Conservation (phyloP, 2,113 vertebrate genomes). For the Varanus salvator region DNA sequence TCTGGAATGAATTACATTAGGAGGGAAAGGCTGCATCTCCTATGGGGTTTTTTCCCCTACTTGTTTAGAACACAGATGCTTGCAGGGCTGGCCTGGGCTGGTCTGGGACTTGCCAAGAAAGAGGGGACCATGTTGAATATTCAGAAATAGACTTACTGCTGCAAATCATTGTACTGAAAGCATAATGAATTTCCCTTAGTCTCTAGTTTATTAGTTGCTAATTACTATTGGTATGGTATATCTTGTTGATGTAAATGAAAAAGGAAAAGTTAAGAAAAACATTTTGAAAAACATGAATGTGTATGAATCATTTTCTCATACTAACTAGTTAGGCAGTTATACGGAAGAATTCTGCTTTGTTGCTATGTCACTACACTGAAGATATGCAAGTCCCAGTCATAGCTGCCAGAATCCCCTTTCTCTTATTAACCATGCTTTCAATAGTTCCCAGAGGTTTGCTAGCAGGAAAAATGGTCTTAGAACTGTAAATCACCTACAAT, state of each 20-base stretch:
- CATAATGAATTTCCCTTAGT: not conserved
- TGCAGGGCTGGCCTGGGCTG: not conserved
- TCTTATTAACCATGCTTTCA: not conserved
- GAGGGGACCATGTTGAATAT: not conserved
- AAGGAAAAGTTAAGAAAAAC: not conserved
- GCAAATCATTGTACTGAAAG: not conserved
- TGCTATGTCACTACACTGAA: slow-evolving; percentile 46
- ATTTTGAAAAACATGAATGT: not conserved
- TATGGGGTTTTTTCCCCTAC: not conserved
- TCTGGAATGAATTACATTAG: not conserved
- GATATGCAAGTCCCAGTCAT: slow-evolving; percentile 38
- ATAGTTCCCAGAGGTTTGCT: not conserved
- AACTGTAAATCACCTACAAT: too few relatives aligned
- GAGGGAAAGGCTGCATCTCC: not conserved
- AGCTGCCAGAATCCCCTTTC: slow-evolving; percentile 28
- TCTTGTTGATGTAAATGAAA: not conserved
- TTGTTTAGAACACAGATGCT: not conserved
- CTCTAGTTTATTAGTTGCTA: not conserved
- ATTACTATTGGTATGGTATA: not conserved
- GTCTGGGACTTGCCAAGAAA: not conserved
- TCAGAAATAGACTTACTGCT: not conserved
- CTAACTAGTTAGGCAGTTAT: slow-evolving; percentile 51
- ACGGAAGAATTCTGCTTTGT: slow-evolving; percentile 60
- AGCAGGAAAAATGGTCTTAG: not conserved
- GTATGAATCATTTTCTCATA: slow-evolving; percentile 53